phyloP scores from a whole-genome alignment of 2,888 invertebrate species.

The Masnerella sp. region DNA sequence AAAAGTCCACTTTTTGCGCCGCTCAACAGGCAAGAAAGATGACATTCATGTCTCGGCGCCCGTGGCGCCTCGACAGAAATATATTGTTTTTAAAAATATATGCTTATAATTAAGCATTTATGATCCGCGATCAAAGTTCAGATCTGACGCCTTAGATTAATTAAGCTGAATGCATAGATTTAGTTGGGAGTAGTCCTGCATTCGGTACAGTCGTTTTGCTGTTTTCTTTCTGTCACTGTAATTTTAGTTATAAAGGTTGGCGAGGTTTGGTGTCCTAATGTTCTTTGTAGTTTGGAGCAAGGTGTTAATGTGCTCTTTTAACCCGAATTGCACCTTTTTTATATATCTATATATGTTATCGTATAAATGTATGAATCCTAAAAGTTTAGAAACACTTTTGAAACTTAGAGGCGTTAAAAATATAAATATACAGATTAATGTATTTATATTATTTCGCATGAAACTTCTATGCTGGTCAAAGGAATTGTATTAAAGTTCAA shows the following conservation, averaged over 20 bases:
- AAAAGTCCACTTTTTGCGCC: too few species aligned
- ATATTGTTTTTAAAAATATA: too few species aligned
- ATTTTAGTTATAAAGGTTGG: not conserved
- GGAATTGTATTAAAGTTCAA: too few species aligned
- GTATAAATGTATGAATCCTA: constrained; percentile 25
- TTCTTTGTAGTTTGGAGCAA: constrained; percentile 38
- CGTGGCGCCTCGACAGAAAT: too few species aligned
- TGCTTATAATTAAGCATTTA: too few species aligned
- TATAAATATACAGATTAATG: constrained; percentile 16
- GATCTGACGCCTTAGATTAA: too few species aligned
- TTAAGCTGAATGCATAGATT: too few species aligned
- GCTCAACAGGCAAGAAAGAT: too few species aligned
- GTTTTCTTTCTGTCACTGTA: constrained; percentile 9
- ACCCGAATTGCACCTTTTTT: constrained; percentile 32
- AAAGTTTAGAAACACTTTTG: constrained; percentile 19
- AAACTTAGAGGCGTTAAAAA: constrained; percentile 18
- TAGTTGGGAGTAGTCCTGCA: too few species aligned
- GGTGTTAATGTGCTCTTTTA: constrained; percentile 39
- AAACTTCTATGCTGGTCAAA: constrained; percentile 17
- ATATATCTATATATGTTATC: constrained; percentile 31
- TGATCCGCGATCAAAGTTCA: too few species aligned
- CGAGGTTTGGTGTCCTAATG: constrained; percentile 15
- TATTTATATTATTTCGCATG: constrained; percentile 23
- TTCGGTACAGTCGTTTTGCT: constrained; percentile 1
- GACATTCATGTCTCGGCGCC: too few species aligned